Evolutionary conservation across 1,140 invertebrate genomes (phyloP).

Genomic region (Pseudachorutes palmiensis): DNA sequence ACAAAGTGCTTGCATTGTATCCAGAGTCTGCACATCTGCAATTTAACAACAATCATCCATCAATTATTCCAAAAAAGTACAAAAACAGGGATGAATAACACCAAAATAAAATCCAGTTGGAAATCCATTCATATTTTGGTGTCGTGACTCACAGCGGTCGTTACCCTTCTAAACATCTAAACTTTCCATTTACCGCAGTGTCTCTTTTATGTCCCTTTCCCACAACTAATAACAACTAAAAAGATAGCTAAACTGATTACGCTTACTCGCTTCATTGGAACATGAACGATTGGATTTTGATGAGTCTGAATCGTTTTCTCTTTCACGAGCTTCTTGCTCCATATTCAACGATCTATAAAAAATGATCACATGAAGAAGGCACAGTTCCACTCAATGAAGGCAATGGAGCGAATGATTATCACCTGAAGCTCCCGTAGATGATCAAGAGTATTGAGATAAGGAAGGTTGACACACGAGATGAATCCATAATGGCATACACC

Average conservation of each 20-base stretch:
- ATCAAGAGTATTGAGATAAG: slow-evolving; percentile 94
- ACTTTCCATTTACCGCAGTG: too few relatives aligned
- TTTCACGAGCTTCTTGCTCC: slow-evolving; percentile 82
- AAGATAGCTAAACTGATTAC: slow-evolving; percentile 9
- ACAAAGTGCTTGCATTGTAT: neutral
- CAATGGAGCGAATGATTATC: slow-evolving; percentile 26
- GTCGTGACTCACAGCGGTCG: too few relatives aligned
- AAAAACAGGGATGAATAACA: too few relatives aligned
- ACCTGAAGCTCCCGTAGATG: slow-evolving; percentile 84
- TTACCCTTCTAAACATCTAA: too few relatives aligned
- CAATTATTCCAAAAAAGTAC: too few relatives aligned
- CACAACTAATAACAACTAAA: neutral
- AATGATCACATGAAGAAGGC: too few relatives aligned
- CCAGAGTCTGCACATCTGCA: neutral
- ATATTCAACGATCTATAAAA: slow-evolving; percentile 72
- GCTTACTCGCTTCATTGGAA: slow-evolving; percentile 36
- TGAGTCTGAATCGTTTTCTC: slow-evolving; percentile 67
- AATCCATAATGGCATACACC: slow-evolving; percentile 94
- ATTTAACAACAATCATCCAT: neutral
- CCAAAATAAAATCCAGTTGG: too few relatives aligned
- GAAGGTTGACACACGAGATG: slow-evolving; percentile 90
- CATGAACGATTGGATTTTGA: slow-evolving; percentile 41
- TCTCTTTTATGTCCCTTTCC: neutral
- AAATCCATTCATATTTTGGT: neutral
- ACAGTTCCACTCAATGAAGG: too few relatives aligned